A percentile compares a stretch with the other conserved stretches of the same genome.
phyloP scores from a whole-genome alignment of 1,140 invertebrate genomes.

The Cheumatopsyche charites region DNA sequence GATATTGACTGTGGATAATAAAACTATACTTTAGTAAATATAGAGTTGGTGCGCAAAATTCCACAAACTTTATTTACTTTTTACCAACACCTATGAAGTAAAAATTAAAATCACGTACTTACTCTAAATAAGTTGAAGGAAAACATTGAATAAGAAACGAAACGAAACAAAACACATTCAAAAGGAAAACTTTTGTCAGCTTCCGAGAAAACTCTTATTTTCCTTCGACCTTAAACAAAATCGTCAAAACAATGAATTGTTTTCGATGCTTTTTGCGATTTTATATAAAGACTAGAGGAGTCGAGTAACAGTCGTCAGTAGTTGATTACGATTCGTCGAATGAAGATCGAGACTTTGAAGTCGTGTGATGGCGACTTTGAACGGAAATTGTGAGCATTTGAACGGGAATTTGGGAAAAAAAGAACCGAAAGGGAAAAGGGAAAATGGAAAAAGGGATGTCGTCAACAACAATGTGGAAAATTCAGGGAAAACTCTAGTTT shows the following conservation, averaged over 20 bases:
- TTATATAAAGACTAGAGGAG: no score
- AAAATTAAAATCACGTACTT: no score
- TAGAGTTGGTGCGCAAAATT: no score
- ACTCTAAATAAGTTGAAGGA: no score
- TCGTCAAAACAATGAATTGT: no score
- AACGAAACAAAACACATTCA: no score
- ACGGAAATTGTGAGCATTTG: constrained; percentile 15
- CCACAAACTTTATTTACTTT: no score
- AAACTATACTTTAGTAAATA: no score
- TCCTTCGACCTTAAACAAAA: background rate
- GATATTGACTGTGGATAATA: no score
- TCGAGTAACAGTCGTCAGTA: background rate
- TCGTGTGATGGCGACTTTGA: constrained; percentile 36
- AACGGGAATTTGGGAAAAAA: background rate
- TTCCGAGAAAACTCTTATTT: constrained; percentile 1
- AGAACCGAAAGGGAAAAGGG: background rate
- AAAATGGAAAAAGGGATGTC: background rate
- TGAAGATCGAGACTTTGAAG: background rate
- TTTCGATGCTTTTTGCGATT: no score
- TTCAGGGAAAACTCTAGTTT: background rate
- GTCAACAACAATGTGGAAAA: background rate
- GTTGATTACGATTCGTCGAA: background rate
- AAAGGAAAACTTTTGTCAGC: background rate
- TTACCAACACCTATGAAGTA: no score
- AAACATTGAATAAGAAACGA: no score